Evolutionary conservation across 2,113 vertebrate genomes (phyloP), one percentile per base, ranked within the genome.

Genomic region (Rafetus swinhoei): DNA sequence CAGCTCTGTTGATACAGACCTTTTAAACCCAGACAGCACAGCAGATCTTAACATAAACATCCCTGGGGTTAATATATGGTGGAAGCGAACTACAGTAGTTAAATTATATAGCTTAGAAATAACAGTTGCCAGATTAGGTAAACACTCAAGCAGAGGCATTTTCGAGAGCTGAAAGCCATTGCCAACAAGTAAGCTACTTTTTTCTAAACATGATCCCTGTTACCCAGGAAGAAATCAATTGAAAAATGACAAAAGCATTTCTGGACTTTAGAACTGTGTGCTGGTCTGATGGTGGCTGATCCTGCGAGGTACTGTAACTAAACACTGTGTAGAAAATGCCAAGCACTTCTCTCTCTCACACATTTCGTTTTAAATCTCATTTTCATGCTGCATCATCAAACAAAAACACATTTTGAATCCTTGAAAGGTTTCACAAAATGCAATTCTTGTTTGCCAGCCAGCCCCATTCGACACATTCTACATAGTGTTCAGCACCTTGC

Each of bases 401-500:
- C 65, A n/a, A 72, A 72, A 72, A 72, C 65, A 10, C 10, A 35
- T 35, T 35, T 72, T 21, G 65, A 72, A 72, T 21, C 18, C 65
- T 35, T 8, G n/a, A 72, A 35, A 72, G 19, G 10, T 35, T 72
- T 35, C 65, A 72, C 18, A 72, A 35, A 72, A 35, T 72, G 18
- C 9, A 72, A 19, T 72, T 72, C 16, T 9, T 65, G 62, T 35
- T 72, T 72, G n/a, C 18, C 18, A 21, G n/a, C 9, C 18, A 72
- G 65, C 16, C n/a, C 18, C 69, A 54, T 59, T 57, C 0, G 0
- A 39, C 59, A 76, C 56, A 13, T 0, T 1, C 6, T n/a, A 69
- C 59, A 50, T 25, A 12, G 19, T 8, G 39, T 50, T 39, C 19
- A 1, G 2, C 39, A 57, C 79, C 9, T 4, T 7, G 77, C 79